phyloP scores from a whole-genome alignment of 2,797 vertebrate genomes.

The Mormyrops attenuatus region DNA sequence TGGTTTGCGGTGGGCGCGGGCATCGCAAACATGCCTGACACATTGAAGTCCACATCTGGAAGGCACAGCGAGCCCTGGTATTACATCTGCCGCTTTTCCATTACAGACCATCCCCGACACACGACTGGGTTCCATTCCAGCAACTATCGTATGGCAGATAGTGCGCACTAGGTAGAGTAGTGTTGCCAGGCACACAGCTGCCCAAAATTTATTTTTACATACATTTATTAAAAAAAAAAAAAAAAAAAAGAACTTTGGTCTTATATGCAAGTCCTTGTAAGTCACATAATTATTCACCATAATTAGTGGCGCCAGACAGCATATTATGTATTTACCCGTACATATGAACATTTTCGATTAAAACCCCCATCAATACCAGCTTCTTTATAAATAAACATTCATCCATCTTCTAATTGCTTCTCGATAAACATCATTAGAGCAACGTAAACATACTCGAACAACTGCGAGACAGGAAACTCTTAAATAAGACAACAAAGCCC shows the following conservation, averaged over 20 bases:
- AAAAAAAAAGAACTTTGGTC: not conserved
- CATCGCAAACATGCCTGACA: constrained; percentile 85
- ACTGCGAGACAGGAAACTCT: not conserved
- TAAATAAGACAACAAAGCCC: not conserved
- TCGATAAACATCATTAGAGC: not conserved
- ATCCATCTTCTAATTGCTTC: not conserved
- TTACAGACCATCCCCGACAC: not conserved
- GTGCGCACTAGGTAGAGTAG: not conserved
- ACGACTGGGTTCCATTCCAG: not conserved
- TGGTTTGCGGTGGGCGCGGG: constrained; percentile 77
- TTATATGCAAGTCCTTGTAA: no score
- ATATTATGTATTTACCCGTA: not conserved
- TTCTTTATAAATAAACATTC: not conserved
- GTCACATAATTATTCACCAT: not conserved
- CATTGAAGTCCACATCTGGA: constrained; percentile 92
- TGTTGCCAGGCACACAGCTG: not conserved
- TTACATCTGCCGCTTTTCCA: not conserved
- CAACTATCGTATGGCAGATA: not conserved
- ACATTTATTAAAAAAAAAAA: not conserved
- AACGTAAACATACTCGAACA: not conserved
- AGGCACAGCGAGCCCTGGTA: not conserved
- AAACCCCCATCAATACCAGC: not conserved
- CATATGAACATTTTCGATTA: not conserved
- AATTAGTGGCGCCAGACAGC: not conserved
- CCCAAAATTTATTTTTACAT: not conserved